These are phyloP conservation scores for Dioctria linearis DNA, from an alignment of 2,888 invertebrate species.

Conservation along the genomic window DNA sequence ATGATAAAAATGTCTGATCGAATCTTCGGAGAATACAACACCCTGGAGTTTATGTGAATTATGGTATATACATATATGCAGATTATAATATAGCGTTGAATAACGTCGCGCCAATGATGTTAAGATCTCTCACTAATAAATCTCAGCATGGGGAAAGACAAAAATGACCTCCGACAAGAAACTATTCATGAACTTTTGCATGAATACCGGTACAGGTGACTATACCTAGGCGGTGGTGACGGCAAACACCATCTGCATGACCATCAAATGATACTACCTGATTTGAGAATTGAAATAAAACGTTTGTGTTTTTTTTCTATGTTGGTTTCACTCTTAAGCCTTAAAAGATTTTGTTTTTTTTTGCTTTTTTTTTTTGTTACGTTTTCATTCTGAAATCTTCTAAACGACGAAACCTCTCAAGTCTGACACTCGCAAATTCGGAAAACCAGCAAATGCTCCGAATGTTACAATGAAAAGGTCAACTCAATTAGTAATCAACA, in stretches of 20 bases:
- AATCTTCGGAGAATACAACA: not conserved
- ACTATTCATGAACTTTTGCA: constrained; percentile 41
- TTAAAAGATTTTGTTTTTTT: not conserved
- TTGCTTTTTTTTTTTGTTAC: constrained; percentile 23
- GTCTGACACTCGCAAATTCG: constrained; percentile 27
- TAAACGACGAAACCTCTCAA: not conserved
- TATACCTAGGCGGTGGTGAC: constrained; percentile 19
- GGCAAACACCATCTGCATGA: constrained; percentile 46
- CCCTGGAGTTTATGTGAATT: constrained; percentile 25
- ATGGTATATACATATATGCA: too few relatives aligned
- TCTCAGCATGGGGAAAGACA: not conserved
- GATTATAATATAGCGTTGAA: not conserved
- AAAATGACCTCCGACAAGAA: constrained; percentile 29
- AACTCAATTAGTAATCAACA: constrained; percentile 56
- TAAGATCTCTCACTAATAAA: constrained; percentile 36
- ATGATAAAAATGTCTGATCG: not conserved
- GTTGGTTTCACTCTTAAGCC: too few relatives aligned
- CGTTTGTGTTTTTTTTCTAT: not conserved
- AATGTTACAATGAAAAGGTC: constrained; percentile 56
- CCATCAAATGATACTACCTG: constrained; percentile 50
- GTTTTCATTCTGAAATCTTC: constrained; percentile 27
- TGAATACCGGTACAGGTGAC: constrained; percentile 28
- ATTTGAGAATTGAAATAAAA: constrained; percentile 36
- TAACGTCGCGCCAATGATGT: not conserved
- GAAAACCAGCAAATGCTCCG: constrained; percentile 44